Evolutionary conservation across 2,888 invertebrate genomes (phyloP).

Genomic region (Villa cingulata): DNA sequence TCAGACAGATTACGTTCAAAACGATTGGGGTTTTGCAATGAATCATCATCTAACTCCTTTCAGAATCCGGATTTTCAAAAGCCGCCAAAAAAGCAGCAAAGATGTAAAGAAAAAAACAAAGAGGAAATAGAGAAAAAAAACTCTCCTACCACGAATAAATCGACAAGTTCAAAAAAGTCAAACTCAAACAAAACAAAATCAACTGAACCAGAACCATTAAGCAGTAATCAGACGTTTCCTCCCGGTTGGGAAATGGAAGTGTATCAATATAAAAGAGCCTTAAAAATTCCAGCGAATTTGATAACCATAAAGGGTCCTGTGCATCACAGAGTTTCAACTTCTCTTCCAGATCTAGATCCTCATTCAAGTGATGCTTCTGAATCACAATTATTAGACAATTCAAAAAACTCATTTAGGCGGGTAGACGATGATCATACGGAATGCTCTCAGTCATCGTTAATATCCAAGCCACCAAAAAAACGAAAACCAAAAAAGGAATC

Average conservation of each 20-base stretch:
- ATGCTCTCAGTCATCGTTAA: background rate
- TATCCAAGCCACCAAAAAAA: slow-evolving; percentile 31
- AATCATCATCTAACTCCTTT: background rate
- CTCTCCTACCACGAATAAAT: slow-evolving; percentile 4
- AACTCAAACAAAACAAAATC: slow-evolving; percentile 14
- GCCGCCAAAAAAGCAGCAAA: slow-evolving; percentile 22
- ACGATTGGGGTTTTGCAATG: slow-evolving; percentile 7
- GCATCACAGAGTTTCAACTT: slow-evolving; percentile 55
- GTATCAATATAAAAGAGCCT: slow-evolving; percentile 65
- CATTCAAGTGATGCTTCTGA: slow-evolving; percentile 50
- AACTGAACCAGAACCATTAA: slow-evolving; percentile 18
- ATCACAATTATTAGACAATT: slow-evolving; percentile 9
- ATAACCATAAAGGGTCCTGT: slow-evolving; percentile 67
- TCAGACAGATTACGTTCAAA: slow-evolving; percentile 16
- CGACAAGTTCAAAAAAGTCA: slow-evolving; percentile 11
- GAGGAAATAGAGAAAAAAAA: background rate
- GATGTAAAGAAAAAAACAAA: slow-evolving; percentile 17
- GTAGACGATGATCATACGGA: slow-evolving; percentile 33
- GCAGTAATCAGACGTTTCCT: slow-evolving; percentile 57
- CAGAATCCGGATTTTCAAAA: background rate
- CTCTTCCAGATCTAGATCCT: slow-evolving; percentile 64
- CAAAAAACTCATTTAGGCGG: slow-evolving; percentile 41
- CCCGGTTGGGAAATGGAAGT: slow-evolving; percentile 73
- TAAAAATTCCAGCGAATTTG: slow-evolving; percentile 66
- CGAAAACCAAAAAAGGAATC: slow-evolving; percentile 14